A percentile compares a stretch with the other conserved stretches of the same genome.
Evolutionary conservation across 1,140 invertebrate genomes (phyloP).

Genomic region (Pygmarrhopalites habei): DNA sequence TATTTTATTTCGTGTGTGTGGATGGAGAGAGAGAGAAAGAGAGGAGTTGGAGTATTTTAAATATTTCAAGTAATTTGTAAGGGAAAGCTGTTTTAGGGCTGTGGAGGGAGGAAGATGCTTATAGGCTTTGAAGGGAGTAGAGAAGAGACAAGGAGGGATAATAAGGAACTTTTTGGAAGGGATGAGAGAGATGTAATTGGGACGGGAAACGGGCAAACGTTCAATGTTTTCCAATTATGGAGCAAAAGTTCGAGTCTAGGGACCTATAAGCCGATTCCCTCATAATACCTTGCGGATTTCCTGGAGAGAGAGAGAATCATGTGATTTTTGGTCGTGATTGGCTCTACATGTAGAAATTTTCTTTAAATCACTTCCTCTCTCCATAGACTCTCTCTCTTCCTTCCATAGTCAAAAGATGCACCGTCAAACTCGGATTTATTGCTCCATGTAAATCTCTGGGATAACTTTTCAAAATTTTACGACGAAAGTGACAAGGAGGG

Average conservation of each 20-base stretch:
- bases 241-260: constrained; percentile 33
- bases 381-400: neutral
- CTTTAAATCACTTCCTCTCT: constrained; percentile 6
- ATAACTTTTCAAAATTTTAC: no score
- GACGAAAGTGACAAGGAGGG: no score
- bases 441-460: no score
- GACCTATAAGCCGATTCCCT: constrained; percentile 30
- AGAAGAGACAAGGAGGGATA: neutral
- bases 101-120: no score
- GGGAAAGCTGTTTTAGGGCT: no score
- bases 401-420: no score
- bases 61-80: no score
- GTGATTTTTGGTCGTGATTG: constrained; percentile 24
- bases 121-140: no score
- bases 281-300: constrained; percentile 22
- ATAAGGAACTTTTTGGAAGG: constrained; percentile 7
- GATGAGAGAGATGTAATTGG: constrained; percentile 31
- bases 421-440: neutral
- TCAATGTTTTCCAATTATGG: constrained; percentile 32
- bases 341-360: constrained; percentile 4
- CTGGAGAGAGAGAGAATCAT: neutral
- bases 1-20: neutral
- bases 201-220: constrained; percentile 18
- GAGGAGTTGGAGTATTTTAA: neutral
- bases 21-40: neutral